A percentile compares a stretch with the other conserved stretches of the same genome.
Evolutionary conservation across 1,140 invertebrate species (phyloP).

Genomic region (Penaeus vannamei): DNA sequence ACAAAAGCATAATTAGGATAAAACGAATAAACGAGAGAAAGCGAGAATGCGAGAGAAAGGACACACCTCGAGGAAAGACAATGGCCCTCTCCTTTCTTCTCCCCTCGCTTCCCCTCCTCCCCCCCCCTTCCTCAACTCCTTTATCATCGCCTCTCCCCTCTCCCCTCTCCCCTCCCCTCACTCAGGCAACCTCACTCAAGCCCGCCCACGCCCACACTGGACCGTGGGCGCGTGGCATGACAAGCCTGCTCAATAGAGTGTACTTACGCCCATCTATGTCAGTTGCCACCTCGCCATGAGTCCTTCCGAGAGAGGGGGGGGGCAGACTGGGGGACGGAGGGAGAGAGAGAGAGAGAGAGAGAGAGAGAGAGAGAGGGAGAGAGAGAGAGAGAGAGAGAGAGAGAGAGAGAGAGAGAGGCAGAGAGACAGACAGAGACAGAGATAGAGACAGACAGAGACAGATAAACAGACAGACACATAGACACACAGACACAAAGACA

Average conservation of each 20-base stretch:
- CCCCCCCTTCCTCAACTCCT: neutral
- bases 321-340: slow-evolving; percentile 10
- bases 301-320: slow-evolving; percentile 23
- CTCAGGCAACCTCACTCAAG: neutral
- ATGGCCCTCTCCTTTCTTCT: neutral
- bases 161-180: slow-evolving; percentile 20
- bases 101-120: neutral
- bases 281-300: slow-evolving; percentile 53
- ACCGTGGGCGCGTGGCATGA: slow-evolving; percentile 54
- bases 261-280: slow-evolving; percentile 61
- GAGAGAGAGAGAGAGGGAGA: neutral
- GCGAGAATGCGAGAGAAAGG: neutral
- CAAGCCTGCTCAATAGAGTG: slow-evolving; percentile 54
- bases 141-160: neutral
- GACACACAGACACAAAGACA: neutral
- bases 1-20: neutral
- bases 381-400: neutral
- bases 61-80: too few species aligned
- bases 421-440: neutral
- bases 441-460: too few species aligned
- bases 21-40: neutral
- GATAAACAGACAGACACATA: neutral
- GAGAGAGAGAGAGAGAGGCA: neutral
- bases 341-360: neutral
- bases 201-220: neutral